phyloP scores from a whole-genome alignment of 2,797 vertebrate genomes.

The Anguilla marmorata region DNA sequence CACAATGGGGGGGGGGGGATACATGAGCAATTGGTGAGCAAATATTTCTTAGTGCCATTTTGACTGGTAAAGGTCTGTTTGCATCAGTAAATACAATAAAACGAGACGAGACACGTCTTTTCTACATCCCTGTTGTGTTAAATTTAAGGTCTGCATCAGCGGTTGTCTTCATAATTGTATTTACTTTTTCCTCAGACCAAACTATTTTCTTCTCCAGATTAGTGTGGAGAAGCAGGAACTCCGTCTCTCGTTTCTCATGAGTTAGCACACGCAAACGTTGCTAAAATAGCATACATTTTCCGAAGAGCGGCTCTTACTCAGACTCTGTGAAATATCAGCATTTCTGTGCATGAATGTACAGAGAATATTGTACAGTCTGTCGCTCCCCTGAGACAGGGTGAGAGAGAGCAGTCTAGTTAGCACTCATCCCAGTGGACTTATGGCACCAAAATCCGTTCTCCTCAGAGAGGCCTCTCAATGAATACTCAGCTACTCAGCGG shows the following conservation, averaged over 20 bases:
- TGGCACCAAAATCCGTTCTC: conserved; percentile 22
- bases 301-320: conserved; percentile 33
- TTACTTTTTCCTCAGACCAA: background rate
- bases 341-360: conserved; percentile 45
- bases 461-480: conserved; percentile 1
- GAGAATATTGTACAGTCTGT: conserved; percentile 31
- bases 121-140: background rate
- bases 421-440: conserved; percentile 20
- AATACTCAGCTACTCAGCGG: conserved; percentile 5
- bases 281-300: conserved; percentile 9
- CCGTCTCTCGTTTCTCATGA: background rate
- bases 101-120: background rate
- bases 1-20: background rate
- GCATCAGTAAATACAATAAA: background rate
- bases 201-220: background rate
- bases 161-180: background rate
- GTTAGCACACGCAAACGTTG: background rate
- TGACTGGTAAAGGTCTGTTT: background rate
- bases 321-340: conserved; percentile 44
- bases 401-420: conserved; percentile 36
- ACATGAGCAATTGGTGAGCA: conserved; percentile 22
- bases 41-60: conserved; percentile 22
- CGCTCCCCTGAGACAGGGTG: background rate
- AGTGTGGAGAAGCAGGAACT: background rate
- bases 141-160: background rate